Evolutionary conservation across 2,888 invertebrate species (phyloP), one percentile per base, ranked within the genome.

Genomic region (Phymatocera aterrima): DNA sequence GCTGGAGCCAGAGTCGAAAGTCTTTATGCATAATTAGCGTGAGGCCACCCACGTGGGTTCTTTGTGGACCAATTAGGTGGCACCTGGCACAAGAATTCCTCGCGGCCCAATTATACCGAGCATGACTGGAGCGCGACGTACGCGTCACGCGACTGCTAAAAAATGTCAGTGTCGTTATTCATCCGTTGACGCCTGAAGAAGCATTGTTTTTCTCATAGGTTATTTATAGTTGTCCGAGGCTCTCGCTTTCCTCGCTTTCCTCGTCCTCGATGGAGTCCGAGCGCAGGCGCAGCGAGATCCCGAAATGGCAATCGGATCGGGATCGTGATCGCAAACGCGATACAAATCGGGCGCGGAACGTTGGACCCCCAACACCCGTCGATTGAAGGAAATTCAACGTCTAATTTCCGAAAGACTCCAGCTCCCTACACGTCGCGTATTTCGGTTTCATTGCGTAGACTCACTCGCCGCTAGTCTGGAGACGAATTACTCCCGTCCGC

Each of bases 31-130:
- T 68, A 77, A 79, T 77, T 81, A 82, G 78, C 77, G 80, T 24
- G 40, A 78, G 84, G 81, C 83, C 83, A 84, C 83, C 83, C 83
- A 79, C 82, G 83, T 83, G 82, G 78, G 74, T 54, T 75, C 75
- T 75, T 51, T 79, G 81, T 31, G 80, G 75, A 82, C 84, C 83
- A 86, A 86, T 87, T 87, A 85, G 82, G 81, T 79, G 68, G 80
- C 80, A 83, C 78, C 83, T 81, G 80, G 77, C 24, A 81, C 74
- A 85, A 84, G 82, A 86, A 82, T 86, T 79, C 78, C 78, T 79
- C 77, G 81, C 83, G 81, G 82, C 79, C 84, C 84, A 87, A 86
- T 87, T 87, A 86, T 82, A 57, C 57, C 40, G 54, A 72, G 72
- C 51, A 40, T 72, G 40, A 68, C 40, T 34, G 5, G 51, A 68